Base-by-base conservation (phyloP, 2,888 invertebrate species). In the Dicranocentrus wangi region DNA sequence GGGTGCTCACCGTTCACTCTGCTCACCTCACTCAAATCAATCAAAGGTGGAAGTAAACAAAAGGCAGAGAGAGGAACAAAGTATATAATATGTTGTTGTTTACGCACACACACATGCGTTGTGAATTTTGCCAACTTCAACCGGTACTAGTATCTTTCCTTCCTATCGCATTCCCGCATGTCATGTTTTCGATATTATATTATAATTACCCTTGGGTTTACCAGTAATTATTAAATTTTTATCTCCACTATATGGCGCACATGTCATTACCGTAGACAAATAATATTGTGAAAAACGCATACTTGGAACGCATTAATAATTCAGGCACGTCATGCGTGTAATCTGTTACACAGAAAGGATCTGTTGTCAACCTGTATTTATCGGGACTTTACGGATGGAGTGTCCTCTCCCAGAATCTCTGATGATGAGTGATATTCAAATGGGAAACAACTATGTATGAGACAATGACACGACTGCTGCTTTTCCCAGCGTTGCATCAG, bases 131-230 rank as follows among this genome's bases (percentile, higher is more conserved):
- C n/a, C n/a, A 47, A 47, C 5, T 10, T 3, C 32, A 32, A 32
- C 32, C 32, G n/a, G n/a, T n/a, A n/a, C n/a, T 1, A 25, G 55
- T 10, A 19, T 53, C 53, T 53, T 55, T 55, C 55, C 21, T 55
- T 55, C 55, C 25, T 17, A 3, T 8, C 8, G 19, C n/a, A 55
- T 43, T 51, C 19, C 51, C 17, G 17, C 21, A 51, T 51, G 19
- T 19, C 51, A 19, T 28, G 28, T 2, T 60, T 60, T 60, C 17
- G n/a, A 60, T 60, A 60, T 60, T n/a, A 60, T 60, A 60, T 60
- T n/a, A 60, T 60, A 60, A 60, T 60, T 60, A 60, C 60, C n/a
- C 60, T 60, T 60, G 60, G 60, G 60, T 60, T 60, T 60, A 60
- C 60, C 60, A 60, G 60, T 60, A 60, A 60, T 60, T 60, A 60